phyloP scores from a whole-genome alignment of 1,140 invertebrate genomes.

The Cotesia chilonis region DNA sequence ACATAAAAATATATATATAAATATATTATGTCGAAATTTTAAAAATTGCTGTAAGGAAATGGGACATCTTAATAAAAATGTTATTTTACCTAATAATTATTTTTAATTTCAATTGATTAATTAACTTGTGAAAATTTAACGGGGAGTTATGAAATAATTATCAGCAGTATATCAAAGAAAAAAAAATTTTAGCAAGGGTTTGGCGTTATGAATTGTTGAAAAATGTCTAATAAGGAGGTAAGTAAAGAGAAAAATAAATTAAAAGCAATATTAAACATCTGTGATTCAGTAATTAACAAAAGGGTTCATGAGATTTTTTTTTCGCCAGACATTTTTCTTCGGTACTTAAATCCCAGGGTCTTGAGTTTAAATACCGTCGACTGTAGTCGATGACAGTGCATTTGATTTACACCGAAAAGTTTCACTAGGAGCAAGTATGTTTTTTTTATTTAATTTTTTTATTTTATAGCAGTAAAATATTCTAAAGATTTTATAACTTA shows the following conservation, averaged over 20 bases:
- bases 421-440: constrained; percentile 5
- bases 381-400: constrained; percentile 51
- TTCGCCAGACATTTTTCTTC: constrained; percentile 37
- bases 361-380: constrained; percentile 36
- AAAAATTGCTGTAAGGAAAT: constrained; percentile 59
- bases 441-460: constrained; percentile 30
- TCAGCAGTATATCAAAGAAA: neutral
- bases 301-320: constrained; percentile 52
- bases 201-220: too few species aligned
- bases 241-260: constrained; percentile 49
- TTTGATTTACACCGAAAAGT: constrained; percentile 58
- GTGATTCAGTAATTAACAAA: constrained; percentile 63
- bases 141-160: constrained; percentile 3
- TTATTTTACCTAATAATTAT: constrained; percentile 54
- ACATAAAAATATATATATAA: constrained; percentile 3
- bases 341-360: constrained; percentile 46
- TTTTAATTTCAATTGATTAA: neutral
- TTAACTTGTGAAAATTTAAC: neutral
- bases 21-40: constrained; percentile 52
- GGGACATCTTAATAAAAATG: constrained; percentile 61
- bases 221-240: neutral
- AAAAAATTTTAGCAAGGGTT: too few species aligned
- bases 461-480: neutral
- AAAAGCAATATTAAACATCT: constrained; percentile 58
- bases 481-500: constrained; percentile 3